Evolutionary conservation across 2,888 invertebrate species (phyloP).

Genomic region (Incurvaria masculella): DNA sequence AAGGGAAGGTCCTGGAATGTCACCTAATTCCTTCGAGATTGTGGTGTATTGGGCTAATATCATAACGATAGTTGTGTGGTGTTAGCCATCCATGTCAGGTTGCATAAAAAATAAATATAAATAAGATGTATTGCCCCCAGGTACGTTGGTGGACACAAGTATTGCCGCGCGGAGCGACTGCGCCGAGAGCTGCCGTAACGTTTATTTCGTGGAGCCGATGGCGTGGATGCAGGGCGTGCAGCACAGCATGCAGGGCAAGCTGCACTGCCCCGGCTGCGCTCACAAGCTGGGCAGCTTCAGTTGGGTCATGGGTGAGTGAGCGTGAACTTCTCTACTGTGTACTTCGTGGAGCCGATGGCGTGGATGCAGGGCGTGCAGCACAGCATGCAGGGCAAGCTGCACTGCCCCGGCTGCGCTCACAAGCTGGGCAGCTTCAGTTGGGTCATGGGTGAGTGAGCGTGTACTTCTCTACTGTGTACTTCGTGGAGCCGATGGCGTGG

Average conservation of each 20-base stretch:
- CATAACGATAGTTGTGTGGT: too few species aligned
- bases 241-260: constrained; percentile 72
- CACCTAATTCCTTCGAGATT: too few species aligned
- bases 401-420: constrained; percentile 79
- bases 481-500: constrained; percentile 89
- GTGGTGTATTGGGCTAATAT: too few species aligned
- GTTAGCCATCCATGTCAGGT: too few species aligned
- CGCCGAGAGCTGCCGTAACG: constrained; percentile 61
- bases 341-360: constrained; percentile 85
- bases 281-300: constrained; percentile 87
- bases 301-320: constrained; percentile 77
- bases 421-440: constrained; percentile 91
- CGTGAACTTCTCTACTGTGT: too few species aligned
- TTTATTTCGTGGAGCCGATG: constrained; percentile 86
- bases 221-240: constrained; percentile 81
- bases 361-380: constrained; percentile 81
- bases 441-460: constrained; percentile 77
- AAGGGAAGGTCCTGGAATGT: too few species aligned
- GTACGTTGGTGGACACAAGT: constrained; percentile 28
- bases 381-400: constrained; percentile 74
- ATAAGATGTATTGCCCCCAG: too few species aligned
- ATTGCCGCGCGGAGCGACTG: constrained; percentile 29
- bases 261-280: constrained; percentile 81
- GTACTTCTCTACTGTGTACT: too few species aligned
- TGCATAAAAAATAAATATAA: too few species aligned